phyloP scores from a whole-genome alignment of 2,888 invertebrate species.

The Pterostichus niger region DNA sequence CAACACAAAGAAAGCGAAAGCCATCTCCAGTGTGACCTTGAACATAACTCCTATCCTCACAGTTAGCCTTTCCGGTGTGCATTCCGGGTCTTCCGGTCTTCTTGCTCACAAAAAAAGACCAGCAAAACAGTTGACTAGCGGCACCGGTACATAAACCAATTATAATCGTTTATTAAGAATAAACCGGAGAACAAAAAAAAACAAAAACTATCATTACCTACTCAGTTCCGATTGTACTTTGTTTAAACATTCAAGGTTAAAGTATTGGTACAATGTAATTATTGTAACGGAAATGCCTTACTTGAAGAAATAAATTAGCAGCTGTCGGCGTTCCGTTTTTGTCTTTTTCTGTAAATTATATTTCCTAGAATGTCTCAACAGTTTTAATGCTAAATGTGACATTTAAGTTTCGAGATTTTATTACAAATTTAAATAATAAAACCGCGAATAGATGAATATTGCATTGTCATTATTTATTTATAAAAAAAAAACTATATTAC shows the following conservation, averaged over 20 bases:
- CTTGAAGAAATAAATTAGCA: slow-evolving; percentile 37
- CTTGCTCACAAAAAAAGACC: slow-evolving; percentile 23
- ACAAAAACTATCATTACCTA: slow-evolving; percentile 15
- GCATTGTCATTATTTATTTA: no score
- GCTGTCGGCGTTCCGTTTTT: slow-evolving; percentile 5
- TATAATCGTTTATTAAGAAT: slow-evolving; percentile 6
- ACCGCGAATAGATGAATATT: no score
- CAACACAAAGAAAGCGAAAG: slow-evolving; percentile 20
- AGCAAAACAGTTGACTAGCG: neutral
- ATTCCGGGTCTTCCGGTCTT: slow-evolving; percentile 48
- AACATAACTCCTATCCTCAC: slow-evolving; percentile 2
- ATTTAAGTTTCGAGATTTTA: neutral
- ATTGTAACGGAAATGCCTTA: slow-evolving; percentile 44
- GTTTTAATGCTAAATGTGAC: slow-evolving; percentile 15
- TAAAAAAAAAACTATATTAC: neutral
- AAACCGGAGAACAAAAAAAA: slow-evolving; percentile 2
- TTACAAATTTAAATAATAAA: slow-evolving; percentile 4
- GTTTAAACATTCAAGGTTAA: slow-evolving; percentile 30
- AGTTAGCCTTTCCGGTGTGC: slow-evolving; percentile 17
- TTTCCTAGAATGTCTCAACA: slow-evolving; percentile 11
- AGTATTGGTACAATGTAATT: slow-evolving; percentile 24
- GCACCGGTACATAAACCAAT: neutral
- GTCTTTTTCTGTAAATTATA: slow-evolving; percentile 16
- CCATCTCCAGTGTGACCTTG: slow-evolving; percentile 23
- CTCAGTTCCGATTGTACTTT: slow-evolving; percentile 28